Percentiles rank a stretch among this genome's conserved stretches.
phyloP scores from a whole-genome alignment of 2,888 invertebrate genomes.

The Aphodius granarius region DNA sequence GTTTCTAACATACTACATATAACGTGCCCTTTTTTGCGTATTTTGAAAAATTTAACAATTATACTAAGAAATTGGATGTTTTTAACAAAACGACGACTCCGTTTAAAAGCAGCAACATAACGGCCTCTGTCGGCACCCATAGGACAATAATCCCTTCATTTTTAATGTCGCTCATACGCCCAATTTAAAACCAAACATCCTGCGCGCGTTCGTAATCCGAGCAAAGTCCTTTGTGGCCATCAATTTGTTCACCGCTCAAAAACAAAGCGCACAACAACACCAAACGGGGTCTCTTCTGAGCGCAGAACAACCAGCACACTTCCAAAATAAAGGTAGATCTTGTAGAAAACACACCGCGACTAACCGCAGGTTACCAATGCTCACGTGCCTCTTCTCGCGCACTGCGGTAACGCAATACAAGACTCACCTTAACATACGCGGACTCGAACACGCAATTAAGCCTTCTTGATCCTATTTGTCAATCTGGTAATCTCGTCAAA shows the following conservation, averaged over 20 bases:
- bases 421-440: slow-evolving; percentile 16
- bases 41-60: too few species aligned
- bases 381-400: too few species aligned
- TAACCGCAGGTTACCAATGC: too few species aligned
- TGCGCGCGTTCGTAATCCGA: background rate
- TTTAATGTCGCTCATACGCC: background rate
- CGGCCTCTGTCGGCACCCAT: background rate
- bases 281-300: background rate
- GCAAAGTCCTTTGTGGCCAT: background rate
- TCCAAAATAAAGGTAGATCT: too few species aligned
- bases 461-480: slow-evolving; percentile 52
- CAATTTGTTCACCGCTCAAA: background rate
- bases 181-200: background rate
- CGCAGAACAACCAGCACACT: background rate
- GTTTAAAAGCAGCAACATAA: background rate
- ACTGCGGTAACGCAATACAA: too few species aligned
- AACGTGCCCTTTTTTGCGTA: too few species aligned
- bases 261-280: background rate
- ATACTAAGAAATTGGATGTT: too few species aligned
- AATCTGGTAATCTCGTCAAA: slow-evolving; percentile 53
- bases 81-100: too few species aligned
- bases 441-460: slow-evolving; percentile 49
- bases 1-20: too few species aligned
- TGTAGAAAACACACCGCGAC: too few species aligned
- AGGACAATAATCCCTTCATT: background rate